These are phyloP conservation scores for Metopia argyrocephala DNA, from an alignment of 2,888 invertebrate species.

Conservation along the genomic window DNA sequence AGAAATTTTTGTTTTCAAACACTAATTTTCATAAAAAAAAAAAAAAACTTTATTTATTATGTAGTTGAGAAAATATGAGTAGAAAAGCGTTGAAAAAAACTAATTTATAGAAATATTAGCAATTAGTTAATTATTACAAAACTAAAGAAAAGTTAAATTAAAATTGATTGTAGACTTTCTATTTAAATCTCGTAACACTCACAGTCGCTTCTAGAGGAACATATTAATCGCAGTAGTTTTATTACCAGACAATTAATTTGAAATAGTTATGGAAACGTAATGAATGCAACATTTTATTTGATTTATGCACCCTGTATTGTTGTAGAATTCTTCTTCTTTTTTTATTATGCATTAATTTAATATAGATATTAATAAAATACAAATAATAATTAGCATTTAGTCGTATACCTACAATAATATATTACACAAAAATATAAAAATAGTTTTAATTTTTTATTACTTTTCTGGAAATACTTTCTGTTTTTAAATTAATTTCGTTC, in stretches of 20 bases:
- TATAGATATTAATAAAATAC: not conserved
- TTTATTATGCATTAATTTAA: not conserved
- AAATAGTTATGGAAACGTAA: conserved; percentile 9
- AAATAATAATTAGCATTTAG: conserved; percentile 6
- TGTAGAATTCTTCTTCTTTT: no score
- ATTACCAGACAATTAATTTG: conserved; percentile 3
- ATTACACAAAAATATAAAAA: conserved; percentile 3
- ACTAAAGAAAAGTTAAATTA: not conserved
- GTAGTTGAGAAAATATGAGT: conserved; percentile 38
- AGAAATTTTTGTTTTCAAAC: conserved; percentile 15
- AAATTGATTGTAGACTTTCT: conserved; percentile 18
- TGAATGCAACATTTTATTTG: not conserved
- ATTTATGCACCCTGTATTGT: no score
- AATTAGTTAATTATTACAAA: conserved; percentile 47
- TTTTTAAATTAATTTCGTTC: conserved; percentile 56
- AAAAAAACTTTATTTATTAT: conserved; percentile 45
- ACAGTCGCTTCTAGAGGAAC: conserved; percentile 57
- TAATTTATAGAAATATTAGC: conserved; percentile 15
- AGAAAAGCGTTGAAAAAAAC: not conserved
- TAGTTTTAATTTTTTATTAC: conserved; percentile 44
- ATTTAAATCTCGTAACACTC: not conserved
- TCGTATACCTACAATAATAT: not conserved
- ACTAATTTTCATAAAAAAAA: conserved; percentile 4
- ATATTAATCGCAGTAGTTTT: conserved; percentile 65
- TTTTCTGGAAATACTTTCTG: conserved; percentile 2